phyloP scores from a whole-genome alignment of 2,888 invertebrate genomes.

The Eristalinus sepulchralis region DNA sequence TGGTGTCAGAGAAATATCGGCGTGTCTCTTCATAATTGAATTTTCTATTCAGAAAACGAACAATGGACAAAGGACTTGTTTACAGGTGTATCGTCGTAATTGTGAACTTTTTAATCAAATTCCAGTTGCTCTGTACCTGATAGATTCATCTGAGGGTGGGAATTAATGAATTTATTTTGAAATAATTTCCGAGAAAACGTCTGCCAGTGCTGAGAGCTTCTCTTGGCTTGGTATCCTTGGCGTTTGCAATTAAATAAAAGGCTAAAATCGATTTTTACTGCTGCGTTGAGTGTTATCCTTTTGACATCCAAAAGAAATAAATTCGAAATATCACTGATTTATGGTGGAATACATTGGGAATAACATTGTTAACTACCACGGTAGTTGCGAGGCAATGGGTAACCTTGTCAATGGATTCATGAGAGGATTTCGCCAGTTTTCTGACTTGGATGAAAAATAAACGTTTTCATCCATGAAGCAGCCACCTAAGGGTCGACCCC shows the following conservation, averaged over 20 bases:
- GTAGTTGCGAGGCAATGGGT: no score
- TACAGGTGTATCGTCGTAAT: slow-evolving; percentile 40
- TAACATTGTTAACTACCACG: no score
- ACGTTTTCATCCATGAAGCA: no score
- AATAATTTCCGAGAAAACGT: not conserved
- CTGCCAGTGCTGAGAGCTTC: not conserved
- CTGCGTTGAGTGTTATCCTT: not conserved
- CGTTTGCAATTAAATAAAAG: not conserved
- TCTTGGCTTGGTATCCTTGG: not conserved
- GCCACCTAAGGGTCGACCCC: no score
- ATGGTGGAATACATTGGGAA: no score
- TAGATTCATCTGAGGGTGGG: not conserved
- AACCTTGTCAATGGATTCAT: no score
- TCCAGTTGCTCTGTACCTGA: slow-evolving; percentile 4
- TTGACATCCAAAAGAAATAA: not conserved
- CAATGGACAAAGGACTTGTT: slow-evolving; percentile 38
- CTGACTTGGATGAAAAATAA: no score
- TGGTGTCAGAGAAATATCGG: not conserved
- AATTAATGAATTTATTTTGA: slow-evolving; percentile 36
- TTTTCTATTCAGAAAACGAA: slow-evolving; percentile 31
- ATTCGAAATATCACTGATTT: no score
- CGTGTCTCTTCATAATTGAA: slow-evolving; percentile 41
- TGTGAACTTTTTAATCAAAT: slow-evolving; percentile 57
- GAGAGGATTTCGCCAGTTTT: no score
- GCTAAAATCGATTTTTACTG: not conserved